phyloP scores from a whole-genome alignment of 2,797 vertebrate species.

The Anguilla obscura region DNA sequence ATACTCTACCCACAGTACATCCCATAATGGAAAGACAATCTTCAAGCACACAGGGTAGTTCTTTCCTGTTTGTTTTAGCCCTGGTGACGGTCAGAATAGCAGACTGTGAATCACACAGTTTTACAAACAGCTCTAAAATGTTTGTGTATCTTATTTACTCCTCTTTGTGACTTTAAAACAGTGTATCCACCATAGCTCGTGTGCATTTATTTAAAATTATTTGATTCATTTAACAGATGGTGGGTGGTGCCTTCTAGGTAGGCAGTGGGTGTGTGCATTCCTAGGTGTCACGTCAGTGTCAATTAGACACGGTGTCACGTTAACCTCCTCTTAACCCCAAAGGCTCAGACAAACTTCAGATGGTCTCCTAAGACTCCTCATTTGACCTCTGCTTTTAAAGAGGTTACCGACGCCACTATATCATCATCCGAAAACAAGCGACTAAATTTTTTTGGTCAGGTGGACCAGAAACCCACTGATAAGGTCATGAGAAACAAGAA shows the following conservation, averaged over 20 bases:
- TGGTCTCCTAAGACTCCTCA: neutral
- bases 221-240: neutral
- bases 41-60: neutral
- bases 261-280: neutral
- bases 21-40: neutral
- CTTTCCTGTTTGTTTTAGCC: neutral
- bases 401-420: neutral
- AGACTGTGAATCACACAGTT: neutral
- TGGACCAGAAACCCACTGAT: neutral
- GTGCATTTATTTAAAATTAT: neutral
- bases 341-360: constrained; percentile 13
- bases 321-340: constrained; percentile 11
- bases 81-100: neutral
- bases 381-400: constrained; percentile 22
- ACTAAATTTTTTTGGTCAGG: neutral
- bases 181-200: neutral
- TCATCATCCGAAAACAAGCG: neutral
- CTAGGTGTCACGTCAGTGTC: neutral
- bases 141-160: neutral
- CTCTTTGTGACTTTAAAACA: neutral
- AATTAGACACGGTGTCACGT: constrained; percentile 11
- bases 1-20: neutral
- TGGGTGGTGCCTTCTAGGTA: neutral
- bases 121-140: neutral
- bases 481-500: neutral